Conservation (phyloP, 2,797 vertebrate species). For the Alosa sapidissima region DNA sequence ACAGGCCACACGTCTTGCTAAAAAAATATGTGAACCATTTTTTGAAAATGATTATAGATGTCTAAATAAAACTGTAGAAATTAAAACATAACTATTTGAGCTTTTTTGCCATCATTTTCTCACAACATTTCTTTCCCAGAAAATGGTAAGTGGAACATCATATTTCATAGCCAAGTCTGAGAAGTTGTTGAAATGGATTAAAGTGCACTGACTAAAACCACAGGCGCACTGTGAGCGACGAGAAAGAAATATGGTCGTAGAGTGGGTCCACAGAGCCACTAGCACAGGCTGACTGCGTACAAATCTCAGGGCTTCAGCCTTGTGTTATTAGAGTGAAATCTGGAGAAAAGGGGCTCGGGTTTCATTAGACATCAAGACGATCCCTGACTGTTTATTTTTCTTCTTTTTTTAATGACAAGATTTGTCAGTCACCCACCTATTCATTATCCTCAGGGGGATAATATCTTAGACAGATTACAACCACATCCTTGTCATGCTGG, state of each 20-base stretch:
- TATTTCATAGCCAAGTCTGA: background rate
- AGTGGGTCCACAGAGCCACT: background rate
- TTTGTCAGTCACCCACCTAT: conserved; percentile 48
- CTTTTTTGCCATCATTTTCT: background rate
- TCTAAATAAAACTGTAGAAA: background rate
- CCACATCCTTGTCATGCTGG: conserved; percentile 40
- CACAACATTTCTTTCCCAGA: background rate
- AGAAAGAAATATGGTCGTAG: background rate
- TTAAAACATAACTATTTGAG: background rate
- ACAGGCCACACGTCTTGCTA: background rate
- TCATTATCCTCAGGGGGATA: conserved; percentile 55
- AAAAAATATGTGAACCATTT: background rate
- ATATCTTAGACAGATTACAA: conserved; percentile 52
- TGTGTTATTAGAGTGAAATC: conserved; percentile 41
- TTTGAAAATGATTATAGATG: background rate
- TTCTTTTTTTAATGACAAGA: conserved; percentile 52
- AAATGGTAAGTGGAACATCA: background rate
- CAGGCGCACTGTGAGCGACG: background rate
- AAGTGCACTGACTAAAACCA: background rate
- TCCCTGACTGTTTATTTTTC: conserved; percentile 45
- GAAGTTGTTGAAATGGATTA: background rate
- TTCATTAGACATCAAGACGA: conserved; percentile 49
- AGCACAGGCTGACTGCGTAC: background rate
- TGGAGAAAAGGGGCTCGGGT: conserved; percentile 39
- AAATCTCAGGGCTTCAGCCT: conserved; percentile 32